Percentiles rank a stretch among this genome's conserved stretches.
These are phyloP conservation scores for Pipistrellus pipistrellus DNA, from an alignment of 2,797 vertebrate species.

Conservation along the genomic window DNA sequence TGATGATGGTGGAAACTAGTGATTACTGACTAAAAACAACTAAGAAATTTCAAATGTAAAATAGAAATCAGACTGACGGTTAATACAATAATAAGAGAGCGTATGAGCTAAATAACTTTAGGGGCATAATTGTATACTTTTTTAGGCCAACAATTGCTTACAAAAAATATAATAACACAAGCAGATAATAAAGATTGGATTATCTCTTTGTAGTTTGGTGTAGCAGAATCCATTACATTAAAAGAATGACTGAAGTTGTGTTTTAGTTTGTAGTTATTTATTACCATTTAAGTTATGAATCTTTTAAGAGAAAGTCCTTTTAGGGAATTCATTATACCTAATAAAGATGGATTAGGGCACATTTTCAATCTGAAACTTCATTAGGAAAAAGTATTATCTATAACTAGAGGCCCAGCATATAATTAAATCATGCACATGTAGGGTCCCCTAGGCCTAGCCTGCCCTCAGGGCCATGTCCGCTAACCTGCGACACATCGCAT, in stretches of 20 bases:
- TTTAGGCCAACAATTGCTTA: slow-evolving; percentile 23
- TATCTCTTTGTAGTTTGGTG: not conserved
- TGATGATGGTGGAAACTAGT: not conserved
- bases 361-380: not conserved
- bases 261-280: slow-evolving; percentile 28
- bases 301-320: not conserved
- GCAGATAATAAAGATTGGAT: not conserved
- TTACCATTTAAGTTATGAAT: not conserved
- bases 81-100: not conserved
- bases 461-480: no score
- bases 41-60: not conserved
- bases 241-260: slow-evolving; percentile 26
- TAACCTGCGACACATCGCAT: no score
- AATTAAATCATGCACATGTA: no score
- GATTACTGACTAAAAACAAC: slow-evolving; percentile 2
- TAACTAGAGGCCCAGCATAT: no score
- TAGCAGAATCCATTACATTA: not conserved
- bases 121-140: not conserved
- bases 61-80: not conserved
- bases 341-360: not conserved
- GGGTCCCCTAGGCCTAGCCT: no score
- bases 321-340: not conserved
- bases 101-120: not conserved
- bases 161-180: not conserved
- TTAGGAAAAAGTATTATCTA: not conserved